Evolutionary conservation across 2,113 vertebrate genomes (phyloP), one percentile per base, ranked within the genome.

Genomic region (Lophius piscatorius): DNA sequence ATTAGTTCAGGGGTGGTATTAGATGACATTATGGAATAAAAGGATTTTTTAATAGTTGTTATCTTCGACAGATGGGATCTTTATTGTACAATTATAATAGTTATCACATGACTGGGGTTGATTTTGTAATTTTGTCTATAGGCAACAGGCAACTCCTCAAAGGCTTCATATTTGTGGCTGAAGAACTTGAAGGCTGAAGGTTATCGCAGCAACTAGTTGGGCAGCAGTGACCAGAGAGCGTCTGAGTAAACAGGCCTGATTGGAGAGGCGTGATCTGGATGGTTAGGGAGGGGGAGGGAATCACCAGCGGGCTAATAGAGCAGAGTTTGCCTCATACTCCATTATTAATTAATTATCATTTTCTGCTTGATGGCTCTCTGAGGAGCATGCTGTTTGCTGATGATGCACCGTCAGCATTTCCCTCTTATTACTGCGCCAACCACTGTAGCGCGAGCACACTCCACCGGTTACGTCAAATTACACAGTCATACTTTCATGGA

Each of bases 261-360:
- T 78, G 61, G 49, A 64, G 63, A 63, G 57, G 42, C 52, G 54
- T 48, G 52, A 63, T 85, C 83, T 75, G 80, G 50, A 77, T 40
- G 64, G 88, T 84, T 81, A 71, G 70, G 68, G 69, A 21, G 29
- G 63, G 67, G 70, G 80, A 81, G 71, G 57, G 80, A 80, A 84
- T 85, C 82, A 87, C 81, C 85, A 78, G 78, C 80, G 83, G 85
- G 70, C 86, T 87, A 85, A 86, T 86, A 82, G 83, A 84, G 73
- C 70, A 3, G 63, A 74, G 80, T 72, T 78, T 83, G 73, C 70
- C 71, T 81, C 77, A 63, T 72, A 78, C 82, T 81, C 74, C 76
- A 85, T 89, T 84, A 89, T 91, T 88, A 89, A 89, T 90, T 89
- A 87, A 88, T 89, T 87, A 88, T 87, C 80, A 85, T 91, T 88